Percentiles rank a stretch among this genome's conserved stretches.
phyloP scores from a whole-genome alignment of 2,113 vertebrate genomes.

The Rhagologus leucostigma region DNA sequence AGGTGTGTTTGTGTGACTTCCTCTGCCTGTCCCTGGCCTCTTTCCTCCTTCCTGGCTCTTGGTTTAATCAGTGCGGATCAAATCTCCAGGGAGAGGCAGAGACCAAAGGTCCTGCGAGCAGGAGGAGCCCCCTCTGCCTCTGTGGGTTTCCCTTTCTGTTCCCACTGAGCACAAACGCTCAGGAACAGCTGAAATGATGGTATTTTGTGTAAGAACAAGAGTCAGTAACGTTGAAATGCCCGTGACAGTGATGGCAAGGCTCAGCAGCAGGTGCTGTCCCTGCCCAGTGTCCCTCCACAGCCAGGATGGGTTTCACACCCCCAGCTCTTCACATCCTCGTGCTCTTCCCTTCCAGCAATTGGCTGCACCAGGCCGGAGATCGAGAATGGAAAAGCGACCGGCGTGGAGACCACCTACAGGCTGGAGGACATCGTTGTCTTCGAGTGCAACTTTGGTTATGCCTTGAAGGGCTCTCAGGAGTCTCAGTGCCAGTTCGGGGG shows the following conservation, averaged over 20 bases:
- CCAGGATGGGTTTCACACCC: neutral
- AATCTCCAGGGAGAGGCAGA: neutral
- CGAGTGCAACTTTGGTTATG: neutral
- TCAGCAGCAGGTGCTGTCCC: neutral
- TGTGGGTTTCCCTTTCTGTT: neutral
- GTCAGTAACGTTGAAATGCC: neutral
- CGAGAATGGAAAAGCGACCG: fast-evolving
- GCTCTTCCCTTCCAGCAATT: neutral
- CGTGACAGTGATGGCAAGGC: neutral
- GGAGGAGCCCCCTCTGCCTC: neutral
- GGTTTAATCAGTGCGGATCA: fast-evolving
- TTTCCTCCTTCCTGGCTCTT: neutral
- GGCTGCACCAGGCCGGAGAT: conserved; percentile 21
- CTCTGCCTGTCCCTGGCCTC: fast-evolving
- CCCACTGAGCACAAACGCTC: neutral
- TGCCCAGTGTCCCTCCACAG: neutral
- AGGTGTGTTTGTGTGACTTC: neutral
- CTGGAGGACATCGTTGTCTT: neutral
- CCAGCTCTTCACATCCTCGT: neutral
- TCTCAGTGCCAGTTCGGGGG: conserved; percentile 47
- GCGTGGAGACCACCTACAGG: neutral
- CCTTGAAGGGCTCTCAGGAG: conserved; percentile 35
- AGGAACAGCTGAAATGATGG: neutral
- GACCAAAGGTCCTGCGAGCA: neutral
- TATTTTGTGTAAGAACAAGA: neutral